phyloP scores from a whole-genome alignment of 2,888 invertebrate genomes.

The Rotaria sp. region DNA sequence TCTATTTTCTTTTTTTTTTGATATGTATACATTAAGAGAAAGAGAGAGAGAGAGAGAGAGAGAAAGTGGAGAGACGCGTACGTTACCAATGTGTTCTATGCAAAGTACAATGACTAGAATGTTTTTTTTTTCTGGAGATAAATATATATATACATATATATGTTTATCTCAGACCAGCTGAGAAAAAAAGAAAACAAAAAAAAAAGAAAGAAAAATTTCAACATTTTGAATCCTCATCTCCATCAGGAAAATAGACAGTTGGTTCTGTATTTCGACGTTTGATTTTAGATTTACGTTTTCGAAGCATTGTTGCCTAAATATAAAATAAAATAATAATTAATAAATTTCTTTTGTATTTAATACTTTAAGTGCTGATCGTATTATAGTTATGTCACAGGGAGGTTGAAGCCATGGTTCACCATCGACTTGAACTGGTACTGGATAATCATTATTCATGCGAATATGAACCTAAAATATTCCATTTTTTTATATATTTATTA shows the following conservation, averaged over 20 bases:
- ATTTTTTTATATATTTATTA: constrained; percentile 20
- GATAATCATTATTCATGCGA: constrained; percentile 76
- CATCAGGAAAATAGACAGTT: constrained; percentile 32
- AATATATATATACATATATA: constrained; percentile 9
- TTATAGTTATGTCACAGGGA: constrained; percentile 92
- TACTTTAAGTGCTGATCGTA: constrained; percentile 97
- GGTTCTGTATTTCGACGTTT: constrained; percentile 71
- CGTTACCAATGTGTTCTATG: not conserved
- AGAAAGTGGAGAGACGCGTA: not conserved
- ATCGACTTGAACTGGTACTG: constrained; percentile 93
- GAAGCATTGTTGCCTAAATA: constrained; percentile 93
- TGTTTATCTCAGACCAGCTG: constrained; percentile 5
- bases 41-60: not conserved
- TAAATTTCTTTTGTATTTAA: constrained; percentile 33
- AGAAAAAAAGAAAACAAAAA: not conserved
- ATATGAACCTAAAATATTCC: constrained; percentile 70
- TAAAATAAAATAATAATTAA: not conserved
- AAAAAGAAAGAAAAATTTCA: not conserved
- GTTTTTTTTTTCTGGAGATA: not conserved
- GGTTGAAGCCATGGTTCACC: constrained; percentile 98
- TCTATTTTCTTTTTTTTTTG: not conserved
- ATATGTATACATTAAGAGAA: constrained; percentile 1
- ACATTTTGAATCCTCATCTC: constrained; percentile 29
- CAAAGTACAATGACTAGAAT: constrained; percentile 5
- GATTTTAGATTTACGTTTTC: constrained; percentile 85